Evolutionary conservation across 2,113 vertebrate genomes (phyloP).

Genomic region (Osmerus eperlanus): DNA sequence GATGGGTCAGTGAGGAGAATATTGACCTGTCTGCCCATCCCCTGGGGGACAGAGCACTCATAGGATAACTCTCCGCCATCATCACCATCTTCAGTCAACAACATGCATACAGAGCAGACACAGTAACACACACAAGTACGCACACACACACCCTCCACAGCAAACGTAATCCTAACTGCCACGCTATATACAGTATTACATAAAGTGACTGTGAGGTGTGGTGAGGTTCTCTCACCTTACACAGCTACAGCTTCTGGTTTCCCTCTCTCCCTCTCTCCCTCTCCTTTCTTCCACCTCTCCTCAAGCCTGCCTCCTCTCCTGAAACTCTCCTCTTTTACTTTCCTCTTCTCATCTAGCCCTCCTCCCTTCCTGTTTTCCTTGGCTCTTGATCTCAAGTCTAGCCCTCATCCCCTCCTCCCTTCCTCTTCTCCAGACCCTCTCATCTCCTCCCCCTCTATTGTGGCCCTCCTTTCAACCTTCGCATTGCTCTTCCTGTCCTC

Average conservation of each 20-base stretch:
- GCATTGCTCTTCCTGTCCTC: no score
- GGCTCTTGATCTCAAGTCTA: not conserved
- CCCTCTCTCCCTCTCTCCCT: not conserved
- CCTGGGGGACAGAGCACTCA: not conserved
- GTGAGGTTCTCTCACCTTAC: conserved; percentile 18
- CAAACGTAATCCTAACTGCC: conserved; percentile 28
- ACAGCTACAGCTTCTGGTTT: conserved; percentile 10
- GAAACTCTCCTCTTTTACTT: not conserved
- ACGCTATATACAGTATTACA: conserved; percentile 33
- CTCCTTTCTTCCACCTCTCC: not conserved
- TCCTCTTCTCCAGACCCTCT: not conserved
- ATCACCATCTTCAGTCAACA: not conserved
- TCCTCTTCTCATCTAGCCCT: not conserved
- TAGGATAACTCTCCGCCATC: not conserved
- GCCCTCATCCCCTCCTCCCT: conserved; percentile 11
- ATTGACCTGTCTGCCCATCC: no score
- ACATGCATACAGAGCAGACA: not conserved
- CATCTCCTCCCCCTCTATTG: no score
- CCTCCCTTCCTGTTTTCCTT: not conserved
- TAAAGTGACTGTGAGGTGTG: conserved; percentile 34
- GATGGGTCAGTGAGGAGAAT: no score
- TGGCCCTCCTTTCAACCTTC: no score
- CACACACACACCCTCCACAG: conserved; percentile 1
- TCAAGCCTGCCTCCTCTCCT: not conserved
- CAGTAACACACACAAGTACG: not conserved